Conservation (phyloP, 2,888 invertebrate genomes). For the Phytoseiulus persimilis region DNA sequence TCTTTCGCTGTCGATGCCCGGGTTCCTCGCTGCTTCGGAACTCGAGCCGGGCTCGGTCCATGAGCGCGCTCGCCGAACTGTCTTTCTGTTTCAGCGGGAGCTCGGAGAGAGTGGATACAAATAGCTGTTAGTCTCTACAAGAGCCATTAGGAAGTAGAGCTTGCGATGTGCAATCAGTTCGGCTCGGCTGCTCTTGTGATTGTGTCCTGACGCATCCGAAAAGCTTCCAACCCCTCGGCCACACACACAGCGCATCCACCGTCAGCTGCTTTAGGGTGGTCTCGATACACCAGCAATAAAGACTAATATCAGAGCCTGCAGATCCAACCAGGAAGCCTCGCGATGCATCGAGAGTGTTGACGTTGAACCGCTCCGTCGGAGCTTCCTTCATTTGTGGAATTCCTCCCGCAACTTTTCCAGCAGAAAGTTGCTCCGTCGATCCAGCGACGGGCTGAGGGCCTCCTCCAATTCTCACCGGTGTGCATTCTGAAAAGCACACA, state of each 20-base stretch:
- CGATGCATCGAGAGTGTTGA: too few relatives aligned
- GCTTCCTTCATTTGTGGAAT: too few relatives aligned
- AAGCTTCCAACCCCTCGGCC: background rate
- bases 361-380: too few relatives aligned
- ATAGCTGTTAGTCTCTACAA: background rate
- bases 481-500: too few relatives aligned
- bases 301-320: background rate
- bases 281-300: background rate
- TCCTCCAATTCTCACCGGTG: too few relatives aligned
- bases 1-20: background rate
- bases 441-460: too few relatives aligned
- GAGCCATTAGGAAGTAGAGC: conserved; percentile 5
- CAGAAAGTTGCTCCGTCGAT: too few relatives aligned
- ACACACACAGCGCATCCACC: background rate
- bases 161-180: background rate
- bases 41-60: background rate
- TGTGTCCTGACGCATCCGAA: background rate
- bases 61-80: background rate
- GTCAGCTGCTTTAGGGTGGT: background rate
- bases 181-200: background rate
- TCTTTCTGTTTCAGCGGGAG: background rate
- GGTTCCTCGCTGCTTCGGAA: background rate
- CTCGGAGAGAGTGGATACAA: conserved; percentile 5
- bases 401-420: too few relatives aligned
- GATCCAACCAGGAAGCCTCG: background rate